These are phyloP conservation scores for Sceloporus undulatus DNA, from an alignment of 2,113 vertebrate genomes.

Conservation along the genomic window DNA sequence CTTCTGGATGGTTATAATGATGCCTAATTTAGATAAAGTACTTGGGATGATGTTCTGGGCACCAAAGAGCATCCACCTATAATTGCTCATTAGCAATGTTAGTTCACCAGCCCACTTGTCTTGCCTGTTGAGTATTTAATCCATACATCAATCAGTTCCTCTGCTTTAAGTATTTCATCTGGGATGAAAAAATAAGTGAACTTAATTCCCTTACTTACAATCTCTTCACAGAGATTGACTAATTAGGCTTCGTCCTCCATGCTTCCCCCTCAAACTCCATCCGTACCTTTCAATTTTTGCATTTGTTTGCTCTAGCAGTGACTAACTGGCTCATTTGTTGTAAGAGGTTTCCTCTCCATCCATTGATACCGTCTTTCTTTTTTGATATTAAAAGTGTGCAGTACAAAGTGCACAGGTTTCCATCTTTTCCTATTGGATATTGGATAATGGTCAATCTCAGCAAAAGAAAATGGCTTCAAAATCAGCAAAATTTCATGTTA, in stretches of 20 bases:
- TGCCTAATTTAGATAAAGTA: slow-evolving; percentile 23
- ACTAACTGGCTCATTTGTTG: neutral
- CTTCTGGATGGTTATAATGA: neutral
- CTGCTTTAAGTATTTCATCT: neutral
- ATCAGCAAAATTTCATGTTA: too few relatives aligned
- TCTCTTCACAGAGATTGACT: neutral
- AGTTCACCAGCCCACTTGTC: slow-evolving; percentile 14
- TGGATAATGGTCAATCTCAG: too few relatives aligned
- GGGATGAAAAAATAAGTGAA: neutral
- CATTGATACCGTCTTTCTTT: neutral
- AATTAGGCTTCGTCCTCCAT: neutral
- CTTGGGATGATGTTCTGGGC: neutral
- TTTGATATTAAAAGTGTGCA: neutral
- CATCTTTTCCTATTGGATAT: too few relatives aligned
- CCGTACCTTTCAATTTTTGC: too few relatives aligned
- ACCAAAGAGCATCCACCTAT: neutral
- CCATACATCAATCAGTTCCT: slow-evolving; percentile 1
- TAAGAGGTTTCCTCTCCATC: neutral
- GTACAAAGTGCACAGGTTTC: neutral
- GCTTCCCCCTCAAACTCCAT: neutral
- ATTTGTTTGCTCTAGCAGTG: neutral
- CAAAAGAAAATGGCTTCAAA: too few relatives aligned
- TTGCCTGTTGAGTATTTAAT: neutral
- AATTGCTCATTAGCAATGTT: slow-evolving; percentile 25
- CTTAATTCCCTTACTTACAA: neutral